Evolutionary conservation across 1,140 invertebrate genomes (phyloP), one percentile per base, ranked within the genome.

Genomic region (Drosophila rufa): DNA sequence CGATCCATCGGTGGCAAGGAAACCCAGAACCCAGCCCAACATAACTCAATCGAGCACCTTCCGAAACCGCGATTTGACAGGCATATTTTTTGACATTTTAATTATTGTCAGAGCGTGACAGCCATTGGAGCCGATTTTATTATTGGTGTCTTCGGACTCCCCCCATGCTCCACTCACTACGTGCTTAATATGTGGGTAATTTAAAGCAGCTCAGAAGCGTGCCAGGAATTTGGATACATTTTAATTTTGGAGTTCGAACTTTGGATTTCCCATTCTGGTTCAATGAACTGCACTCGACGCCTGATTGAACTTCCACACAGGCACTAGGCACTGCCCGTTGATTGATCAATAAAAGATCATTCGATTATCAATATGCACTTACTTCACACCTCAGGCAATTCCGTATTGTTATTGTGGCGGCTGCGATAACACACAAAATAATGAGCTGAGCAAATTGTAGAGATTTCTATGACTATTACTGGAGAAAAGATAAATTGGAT

Each of bases 61-160:
- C 58, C 42, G 15, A 43, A 43, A 55, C 42, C 9, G 30, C 74
- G 30, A 60, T 80, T 80, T 83, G 80, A 82, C 80, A 84, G 76
- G 40, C 66, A 83, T 83, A 84, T 82, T 84, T 81, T 85, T 51
- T 71, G 80, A 84, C 82, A 84, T 85, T 81, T 84, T 84, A 84
- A 84, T 81, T 84, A 84, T 84, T 69, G 78, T 48, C 67, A 51
- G 77, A 70, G 67, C 82, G 82, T 85, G 82, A 80, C 55, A 73
- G 46, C 50, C 50, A 65, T 76, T 60, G 67, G 67, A 45, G 15
- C 12, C 66, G 66, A 45, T 57, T 70, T 64, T 71, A 59, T 60
- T 57, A 57, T 68, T 51, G 56, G 62, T 48, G 66, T 58, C 74
- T 48, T 61, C 19, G 40, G 25, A 43, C 62, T 22, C 68, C 36